These are phyloP conservation scores for Rhombomys opimus DNA, from an alignment of 2,113 vertebrate species.

Conservation along the genomic window DNA sequence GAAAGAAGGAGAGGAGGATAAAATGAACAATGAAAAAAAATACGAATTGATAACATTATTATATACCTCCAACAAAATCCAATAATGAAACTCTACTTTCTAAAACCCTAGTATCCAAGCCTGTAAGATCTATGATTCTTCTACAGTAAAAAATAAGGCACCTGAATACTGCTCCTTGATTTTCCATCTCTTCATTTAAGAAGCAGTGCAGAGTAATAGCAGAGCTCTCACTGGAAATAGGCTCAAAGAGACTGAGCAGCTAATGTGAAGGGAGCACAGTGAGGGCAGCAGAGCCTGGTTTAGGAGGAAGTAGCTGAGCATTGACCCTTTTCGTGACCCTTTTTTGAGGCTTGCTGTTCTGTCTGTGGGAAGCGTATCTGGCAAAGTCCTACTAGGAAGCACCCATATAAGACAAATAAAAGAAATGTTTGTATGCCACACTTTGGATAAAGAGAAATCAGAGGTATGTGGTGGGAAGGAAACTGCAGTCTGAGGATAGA, in stretches of 20 bases:
- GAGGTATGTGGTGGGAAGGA: not conserved
- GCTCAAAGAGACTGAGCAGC: not conserved
- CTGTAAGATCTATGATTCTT: not conserved
- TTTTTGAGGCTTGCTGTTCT: not conserved
- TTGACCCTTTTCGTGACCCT: not conserved
- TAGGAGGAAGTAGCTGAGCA: fast-evolving
- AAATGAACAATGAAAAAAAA: not conserved
- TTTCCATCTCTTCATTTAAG: not conserved
- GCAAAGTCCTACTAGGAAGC: not conserved
- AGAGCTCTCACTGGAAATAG: not conserved
- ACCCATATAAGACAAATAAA: not conserved
- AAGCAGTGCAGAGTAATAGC: fast-evolving
- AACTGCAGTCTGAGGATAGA: fast-evolving
- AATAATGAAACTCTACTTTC: not conserved
- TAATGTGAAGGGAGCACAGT: fast-evolving
- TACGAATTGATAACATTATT: not conserved
- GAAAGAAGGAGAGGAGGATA: too few relatives aligned
- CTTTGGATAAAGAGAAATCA: not conserved
- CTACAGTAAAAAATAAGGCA: not conserved
- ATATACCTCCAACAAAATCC: not conserved
- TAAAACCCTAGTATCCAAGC: not conserved
- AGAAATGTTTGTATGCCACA: not conserved
- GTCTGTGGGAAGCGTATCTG: not conserved
- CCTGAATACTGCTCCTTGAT: not conserved
- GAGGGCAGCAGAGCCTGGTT: fast-evolving